Evolutionary conservation across 2,797 vertebrate species (phyloP), one percentile per base, ranked within the genome.

Genomic region (Enteromius paludinosus): DNA sequence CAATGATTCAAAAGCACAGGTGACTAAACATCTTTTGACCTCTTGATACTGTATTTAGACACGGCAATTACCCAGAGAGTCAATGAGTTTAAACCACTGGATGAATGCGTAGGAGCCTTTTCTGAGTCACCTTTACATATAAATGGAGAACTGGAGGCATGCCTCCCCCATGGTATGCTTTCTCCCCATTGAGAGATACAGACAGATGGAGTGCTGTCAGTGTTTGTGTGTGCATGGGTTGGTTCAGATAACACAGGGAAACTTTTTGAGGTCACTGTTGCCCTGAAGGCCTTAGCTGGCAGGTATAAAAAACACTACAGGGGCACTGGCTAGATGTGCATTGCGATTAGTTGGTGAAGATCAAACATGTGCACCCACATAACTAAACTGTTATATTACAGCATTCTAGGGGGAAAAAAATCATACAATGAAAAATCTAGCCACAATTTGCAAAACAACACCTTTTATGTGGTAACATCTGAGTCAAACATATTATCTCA

Each of bases 161-260:
- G 23, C 72, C 69, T 33, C 65, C 54, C 43, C 45, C 35, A 54
- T 65, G 49, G 73, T 78, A 7, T 61, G 20, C 80, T 47, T 65
- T 81, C 79, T 66, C 12, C 54, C 30, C 61, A 43, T 56, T 56
- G 2, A 69, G 64, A 65, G 79, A 90, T 81, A 66, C 85, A 86
- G 84, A 92, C 87, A 89, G 86, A 91, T 90, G 82, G 79, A 56
- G 61, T 35, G 45, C 43, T 78, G 62, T 74, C 66, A 71, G 78
- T 78, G 62, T 83, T 75, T 81, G 11, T 77, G 74, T 23, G 28
- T 76, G 23, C 15, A 72, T 83, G 68, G 25, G 75, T 83, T 8
- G 23, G 56, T 33, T 73, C 41, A 79, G 83, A 33, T 65, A 49
- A 79, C 75, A 68, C 69, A 38, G 33, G 54, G 47, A 41, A 73